These are phyloP conservation scores for Drosophila algonquin DNA, from an alignment of 2,888 invertebrate species.

Conservation along the genomic window DNA sequence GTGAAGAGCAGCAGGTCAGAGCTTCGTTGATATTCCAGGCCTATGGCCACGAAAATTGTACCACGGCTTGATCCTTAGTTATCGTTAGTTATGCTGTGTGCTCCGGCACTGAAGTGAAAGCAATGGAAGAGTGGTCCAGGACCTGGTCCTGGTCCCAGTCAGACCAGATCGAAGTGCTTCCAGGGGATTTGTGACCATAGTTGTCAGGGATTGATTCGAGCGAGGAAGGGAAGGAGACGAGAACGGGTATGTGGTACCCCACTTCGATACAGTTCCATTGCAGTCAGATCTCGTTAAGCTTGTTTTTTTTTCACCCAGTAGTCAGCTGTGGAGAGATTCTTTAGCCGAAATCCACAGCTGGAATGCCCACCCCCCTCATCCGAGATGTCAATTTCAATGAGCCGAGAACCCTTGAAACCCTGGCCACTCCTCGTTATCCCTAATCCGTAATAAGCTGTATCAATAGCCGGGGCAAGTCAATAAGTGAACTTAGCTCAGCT, in stretches of 20 bases:
- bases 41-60: slow-evolving; percentile 14
- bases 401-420: slow-evolving; percentile 8
- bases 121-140: not conserved
- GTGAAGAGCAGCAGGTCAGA: not conserved
- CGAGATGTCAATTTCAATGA: not conserved
- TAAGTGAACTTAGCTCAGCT: slow-evolving; percentile 18
- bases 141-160: too few species aligned
- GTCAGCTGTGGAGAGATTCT: too few species aligned
- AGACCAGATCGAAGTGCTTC: slow-evolving; percentile 1
- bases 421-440: slow-evolving; percentile 10
- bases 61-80: slow-evolving; percentile 44
- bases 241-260: too few species aligned
- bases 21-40: slow-evolving; percentile 6
- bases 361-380: not conserved
- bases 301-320: not conserved
- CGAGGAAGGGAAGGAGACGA: too few species aligned
- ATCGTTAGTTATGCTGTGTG: slow-evolving; percentile 33
- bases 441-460: slow-evolving; percentile 39
- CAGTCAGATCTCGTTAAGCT: slow-evolving; percentile 14
- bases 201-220: slow-evolving; percentile 2
- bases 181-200: slow-evolving; percentile 6
- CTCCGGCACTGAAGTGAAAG: slow-evolving; percentile 24
- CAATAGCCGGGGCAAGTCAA: slow-evolving; percentile 38
- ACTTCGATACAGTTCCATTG: not conserved
- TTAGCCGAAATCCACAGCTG: not conserved